These are phyloP conservation scores for Cantharis lateralis DNA, from an alignment of 2,888 invertebrate genomes.

Conservation along the genomic window DNA sequence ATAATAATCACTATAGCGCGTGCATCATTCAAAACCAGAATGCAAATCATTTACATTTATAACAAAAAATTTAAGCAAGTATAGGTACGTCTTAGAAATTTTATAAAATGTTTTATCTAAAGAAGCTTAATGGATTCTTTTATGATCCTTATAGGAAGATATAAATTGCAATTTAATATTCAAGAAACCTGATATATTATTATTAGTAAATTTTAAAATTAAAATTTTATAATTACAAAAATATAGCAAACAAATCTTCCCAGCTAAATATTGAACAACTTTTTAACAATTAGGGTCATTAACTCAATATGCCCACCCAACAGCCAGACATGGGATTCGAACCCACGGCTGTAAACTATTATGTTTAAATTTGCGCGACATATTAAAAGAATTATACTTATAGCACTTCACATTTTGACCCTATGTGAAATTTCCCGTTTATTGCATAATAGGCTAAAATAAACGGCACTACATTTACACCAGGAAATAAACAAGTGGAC, in stretches of 20 bases:
- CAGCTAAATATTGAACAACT: neutral
- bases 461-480: slow-evolving; percentile 29
- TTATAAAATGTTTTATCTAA: neutral
- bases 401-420: slow-evolving; percentile 19
- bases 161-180: neutral
- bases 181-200: neutral
- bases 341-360: neutral
- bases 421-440: slow-evolving; percentile 16
- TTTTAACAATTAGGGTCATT: neutral
- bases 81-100: neutral
- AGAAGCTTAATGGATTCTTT: neutral
- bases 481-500: slow-evolving; percentile 26
- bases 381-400: neutral
- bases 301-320: neutral
- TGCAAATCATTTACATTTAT: neutral
- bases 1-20: neutral
- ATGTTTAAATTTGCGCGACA: neutral
- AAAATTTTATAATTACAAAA: neutral
- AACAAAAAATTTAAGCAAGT: neutral
- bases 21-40: neutral
- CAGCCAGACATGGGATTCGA: neutral
- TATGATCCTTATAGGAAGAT: neutral
- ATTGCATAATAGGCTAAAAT: slow-evolving; percentile 20
- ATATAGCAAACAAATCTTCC: neutral
- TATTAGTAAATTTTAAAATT: neutral